A percentile compares a stretch with the other conserved stretches of the same genome.
Evolutionary conservation across 92 coral and sea anemone species (phyloP).

Genomic region (Zoanthus sociatus): DNA sequence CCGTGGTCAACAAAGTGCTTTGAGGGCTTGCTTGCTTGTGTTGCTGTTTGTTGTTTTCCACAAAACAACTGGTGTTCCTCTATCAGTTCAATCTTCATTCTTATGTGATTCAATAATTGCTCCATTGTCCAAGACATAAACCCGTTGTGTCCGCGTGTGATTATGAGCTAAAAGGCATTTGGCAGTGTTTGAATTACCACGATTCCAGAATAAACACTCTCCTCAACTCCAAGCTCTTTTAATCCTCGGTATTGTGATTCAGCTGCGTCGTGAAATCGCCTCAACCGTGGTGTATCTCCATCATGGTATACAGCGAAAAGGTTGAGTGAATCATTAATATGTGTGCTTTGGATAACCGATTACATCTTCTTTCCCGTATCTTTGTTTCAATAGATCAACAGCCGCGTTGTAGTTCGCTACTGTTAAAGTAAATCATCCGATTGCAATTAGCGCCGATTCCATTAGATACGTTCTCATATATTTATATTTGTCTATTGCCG

Average conservation of each 20-base stretch:
- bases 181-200: conserved; percentile 26
- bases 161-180: neutral
- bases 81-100: no score
- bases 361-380: conserved; percentile 13
- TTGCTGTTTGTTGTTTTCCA: no score
- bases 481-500: conserved; percentile 22
- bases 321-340: conserved; percentile 22
- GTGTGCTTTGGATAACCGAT: conserved; percentile 14
- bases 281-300: neutral
- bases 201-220: neutral
- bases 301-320: neutral
- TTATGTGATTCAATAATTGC: no score
- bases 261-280: conserved; percentile 23
- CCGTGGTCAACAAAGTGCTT: no score
- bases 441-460: neutral
- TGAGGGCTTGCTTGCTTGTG: no score
- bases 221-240: conserved; percentile 30
- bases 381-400: neutral
- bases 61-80: no score
- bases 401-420: conserved; percentile 46
- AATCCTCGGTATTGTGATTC: conserved; percentile 42
- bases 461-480: conserved; percentile 17
- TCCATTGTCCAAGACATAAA: no score
- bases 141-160: no score
- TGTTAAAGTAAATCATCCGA: neutral